A percentile compares a stretch with the other conserved stretches of the same genome.
phyloP scores from a whole-genome alignment of 2,797 vertebrate genomes.

The Tauraco hartlaubi region DNA sequence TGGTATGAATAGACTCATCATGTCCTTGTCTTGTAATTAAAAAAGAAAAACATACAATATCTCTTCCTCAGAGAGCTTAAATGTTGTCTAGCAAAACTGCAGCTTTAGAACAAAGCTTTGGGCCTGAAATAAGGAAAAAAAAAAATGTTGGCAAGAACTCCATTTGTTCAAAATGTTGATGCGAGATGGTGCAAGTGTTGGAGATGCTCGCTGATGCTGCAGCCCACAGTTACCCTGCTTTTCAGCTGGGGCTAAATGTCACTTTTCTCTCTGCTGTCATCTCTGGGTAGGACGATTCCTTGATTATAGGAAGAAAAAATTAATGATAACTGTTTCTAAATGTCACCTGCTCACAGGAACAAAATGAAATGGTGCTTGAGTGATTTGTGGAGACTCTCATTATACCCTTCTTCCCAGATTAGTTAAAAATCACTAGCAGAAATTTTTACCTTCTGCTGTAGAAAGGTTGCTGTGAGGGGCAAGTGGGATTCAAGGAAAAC shows the following conservation, averaged over 20 bases:
- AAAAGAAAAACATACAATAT: neutral
- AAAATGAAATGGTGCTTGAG: neutral
- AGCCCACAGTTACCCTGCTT: neutral
- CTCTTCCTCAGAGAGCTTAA: neutral
- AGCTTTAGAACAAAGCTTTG: neutral
- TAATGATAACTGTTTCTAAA: neutral
- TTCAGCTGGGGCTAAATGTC: neutral
- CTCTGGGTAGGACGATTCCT: neutral
- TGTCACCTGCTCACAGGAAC: conserved; percentile 10
- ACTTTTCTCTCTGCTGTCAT: neutral
- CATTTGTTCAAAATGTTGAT: neutral
- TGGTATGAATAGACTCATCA: fast-evolving
- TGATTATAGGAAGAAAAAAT: neutral
- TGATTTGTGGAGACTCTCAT: neutral
- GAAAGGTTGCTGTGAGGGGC: neutral
- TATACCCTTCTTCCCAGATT: neutral
- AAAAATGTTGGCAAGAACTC: neutral
- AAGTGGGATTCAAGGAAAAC: neutral
- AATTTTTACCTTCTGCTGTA: neutral
- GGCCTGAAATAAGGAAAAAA: neutral
- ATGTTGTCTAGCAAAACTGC: neutral
- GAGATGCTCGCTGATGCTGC: neutral
- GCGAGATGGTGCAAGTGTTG: neutral
- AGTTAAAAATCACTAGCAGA: neutral
- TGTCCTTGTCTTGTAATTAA: neutral